These are phyloP conservation scores for Paracentrotus lividus DNA, from an alignment of 53 echinoderm and acorn worm species.

Conservation along the genomic window DNA sequence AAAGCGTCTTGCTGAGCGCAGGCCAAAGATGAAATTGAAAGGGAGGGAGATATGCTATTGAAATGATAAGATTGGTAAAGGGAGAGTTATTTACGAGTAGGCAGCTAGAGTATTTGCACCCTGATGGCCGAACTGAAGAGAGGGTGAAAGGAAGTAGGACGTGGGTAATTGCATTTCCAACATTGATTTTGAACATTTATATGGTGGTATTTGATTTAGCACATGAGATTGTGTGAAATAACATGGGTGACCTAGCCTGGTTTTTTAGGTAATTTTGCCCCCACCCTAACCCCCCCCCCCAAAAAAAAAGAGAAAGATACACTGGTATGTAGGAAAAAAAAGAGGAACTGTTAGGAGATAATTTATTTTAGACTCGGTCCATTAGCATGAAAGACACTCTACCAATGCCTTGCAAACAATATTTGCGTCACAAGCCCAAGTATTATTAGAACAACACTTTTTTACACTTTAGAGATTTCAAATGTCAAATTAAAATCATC, in stretches of 20 bases:
- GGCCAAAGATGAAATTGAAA: conserved; percentile 44
- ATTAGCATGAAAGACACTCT: too few relatives aligned
- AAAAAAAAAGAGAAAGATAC: too few relatives aligned
- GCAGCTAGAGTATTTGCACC: not conserved
- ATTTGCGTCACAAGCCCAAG: too few relatives aligned
- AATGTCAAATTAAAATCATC: too few relatives aligned
- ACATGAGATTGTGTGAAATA: conserved; percentile 16
- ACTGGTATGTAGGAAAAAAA: too few relatives aligned
- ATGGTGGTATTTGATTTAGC: not conserved
- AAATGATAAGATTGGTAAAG: conserved; percentile 38
- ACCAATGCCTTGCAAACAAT: too few relatives aligned
- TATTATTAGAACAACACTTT: too few relatives aligned
- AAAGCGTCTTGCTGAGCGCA: conserved; percentile 22
- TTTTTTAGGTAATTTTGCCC: not conserved
- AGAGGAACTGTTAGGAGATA: too few relatives aligned
- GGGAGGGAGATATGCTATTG: conserved; percentile 34
- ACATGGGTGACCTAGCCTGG: not conserved
- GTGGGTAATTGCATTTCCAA: conserved; percentile 43
- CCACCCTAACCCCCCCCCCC: conserved; percentile 19
- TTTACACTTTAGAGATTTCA: too few relatives aligned
- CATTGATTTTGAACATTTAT: not conserved
- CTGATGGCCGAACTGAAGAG: not conserved
- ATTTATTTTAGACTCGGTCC: too few relatives aligned
- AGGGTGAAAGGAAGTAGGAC: conserved; percentile 1
- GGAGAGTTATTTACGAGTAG: conserved; percentile 26